Conservation (phyloP, 1,140 invertebrate species). For the Drosophila guanche region DNA sequence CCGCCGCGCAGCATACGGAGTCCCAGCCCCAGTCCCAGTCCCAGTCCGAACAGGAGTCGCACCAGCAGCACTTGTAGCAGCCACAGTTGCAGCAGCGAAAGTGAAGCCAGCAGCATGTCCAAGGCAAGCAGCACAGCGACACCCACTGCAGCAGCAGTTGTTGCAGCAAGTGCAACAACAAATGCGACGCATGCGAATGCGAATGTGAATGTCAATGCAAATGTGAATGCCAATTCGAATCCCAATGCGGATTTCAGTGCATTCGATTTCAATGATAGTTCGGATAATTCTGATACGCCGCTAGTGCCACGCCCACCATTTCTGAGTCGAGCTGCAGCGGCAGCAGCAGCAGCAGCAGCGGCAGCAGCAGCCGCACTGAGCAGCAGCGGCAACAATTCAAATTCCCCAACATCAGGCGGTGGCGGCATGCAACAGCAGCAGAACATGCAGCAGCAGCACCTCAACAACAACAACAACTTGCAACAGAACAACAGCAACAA, state of each 20-base stretch:
- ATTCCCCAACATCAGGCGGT: slow-evolving; percentile 21
- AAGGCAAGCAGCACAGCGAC: slow-evolving; percentile 37
- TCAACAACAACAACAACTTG: slow-evolving; percentile 25
- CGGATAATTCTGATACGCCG: slow-evolving; percentile 80
- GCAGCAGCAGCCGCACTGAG: slow-evolving; percentile 61
- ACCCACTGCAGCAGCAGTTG: slow-evolving; percentile 36
- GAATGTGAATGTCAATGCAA: not conserved
- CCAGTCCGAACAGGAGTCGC: slow-evolving; percentile 11
- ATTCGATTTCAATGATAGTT: slow-evolving; percentile 82
- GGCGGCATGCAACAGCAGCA: slow-evolving; percentile 36
- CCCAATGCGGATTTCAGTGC: slow-evolving; percentile 73
- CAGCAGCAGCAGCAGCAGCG: slow-evolving; percentile 54
- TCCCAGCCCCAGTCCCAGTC: slow-evolving; percentile 24
- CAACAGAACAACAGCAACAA: slow-evolving; percentile 43
- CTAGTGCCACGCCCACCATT: slow-evolving; percentile 76
- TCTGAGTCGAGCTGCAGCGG: slow-evolving; percentile 69
- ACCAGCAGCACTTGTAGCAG: slow-evolving; percentile 28
- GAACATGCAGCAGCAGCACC: slow-evolving; percentile 37
- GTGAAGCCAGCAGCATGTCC: slow-evolving; percentile 52
- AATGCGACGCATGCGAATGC: slow-evolving; percentile 34
- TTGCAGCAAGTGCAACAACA: slow-evolving; percentile 39
- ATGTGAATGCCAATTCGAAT: slow-evolving; percentile 22
- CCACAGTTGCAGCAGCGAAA: slow-evolving; percentile 29
- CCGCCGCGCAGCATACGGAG: slow-evolving; percentile 3
- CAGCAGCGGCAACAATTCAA: slow-evolving; percentile 52